Conservation (phyloP, 1,140 invertebrate genomes). For the Drosophila mojavensis region DNA sequence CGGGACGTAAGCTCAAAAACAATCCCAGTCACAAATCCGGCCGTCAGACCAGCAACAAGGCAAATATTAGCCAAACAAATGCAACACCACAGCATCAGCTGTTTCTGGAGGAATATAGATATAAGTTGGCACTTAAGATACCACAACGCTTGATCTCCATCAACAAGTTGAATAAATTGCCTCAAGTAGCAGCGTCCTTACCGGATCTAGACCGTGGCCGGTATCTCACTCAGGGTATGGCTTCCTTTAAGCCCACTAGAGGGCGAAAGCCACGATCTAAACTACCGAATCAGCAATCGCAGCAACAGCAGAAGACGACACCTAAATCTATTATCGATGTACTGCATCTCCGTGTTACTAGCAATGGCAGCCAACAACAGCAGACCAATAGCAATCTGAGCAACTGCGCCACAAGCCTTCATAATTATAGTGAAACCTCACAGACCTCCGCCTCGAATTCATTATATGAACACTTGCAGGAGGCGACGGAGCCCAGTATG, state of each 20-base stretch:
- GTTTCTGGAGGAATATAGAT: constrained; percentile 88
- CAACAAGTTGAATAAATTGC: constrained; percentile 86
- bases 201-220: constrained; percentile 88
- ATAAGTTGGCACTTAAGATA: constrained; percentile 91
- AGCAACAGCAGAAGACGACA: constrained; percentile 28
- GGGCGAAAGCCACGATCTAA: constrained; percentile 30
- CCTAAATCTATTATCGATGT: constrained; percentile 82
- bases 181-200: constrained; percentile 88
- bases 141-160: constrained; percentile 91
- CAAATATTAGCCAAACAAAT: constrained; percentile 19
- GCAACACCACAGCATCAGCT: constrained; percentile 62
- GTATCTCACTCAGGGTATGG: constrained; percentile 52
- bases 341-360: constrained; percentile 72
- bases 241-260: constrained; percentile 45
- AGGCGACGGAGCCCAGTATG: constrained; percentile 59
- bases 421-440: constrained; percentile 73
- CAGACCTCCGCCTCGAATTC: constrained; percentile 72
- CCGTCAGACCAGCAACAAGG: not conserved
- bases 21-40: constrained; percentile 2
- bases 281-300: constrained; percentile 30
- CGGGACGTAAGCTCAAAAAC: constrained; percentile 51
- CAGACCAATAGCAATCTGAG: constrained; percentile 80
- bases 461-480: constrained; percentile 84
- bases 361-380: constrained; percentile 38
- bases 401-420: constrained; percentile 82